phyloP scores from a whole-genome alignment of 1,140 invertebrate species.

The Meteorus sp. region DNA sequence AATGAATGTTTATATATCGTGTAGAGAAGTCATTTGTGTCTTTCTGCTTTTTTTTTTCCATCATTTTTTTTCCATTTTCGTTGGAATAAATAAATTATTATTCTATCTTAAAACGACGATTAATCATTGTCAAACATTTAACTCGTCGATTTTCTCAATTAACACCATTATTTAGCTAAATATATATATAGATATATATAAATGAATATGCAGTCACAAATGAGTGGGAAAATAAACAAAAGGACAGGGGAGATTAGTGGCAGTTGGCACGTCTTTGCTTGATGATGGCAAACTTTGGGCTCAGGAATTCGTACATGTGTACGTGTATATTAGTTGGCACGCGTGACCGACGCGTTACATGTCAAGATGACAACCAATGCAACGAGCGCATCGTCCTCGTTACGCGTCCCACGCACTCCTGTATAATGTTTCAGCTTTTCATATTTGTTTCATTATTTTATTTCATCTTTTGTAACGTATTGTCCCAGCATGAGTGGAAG shows the following conservation, averaged over 20 bases:
- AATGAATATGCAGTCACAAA: background rate
- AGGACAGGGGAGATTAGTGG: background rate
- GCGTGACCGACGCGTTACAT: slow-evolving; percentile 36
- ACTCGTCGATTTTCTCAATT: no score
- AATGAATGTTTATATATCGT: no score
- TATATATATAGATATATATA: no score
- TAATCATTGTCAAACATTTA: no score
- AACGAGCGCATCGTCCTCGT: slow-evolving; percentile 13
- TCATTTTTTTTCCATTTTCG: no score
- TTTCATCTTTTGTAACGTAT: background rate
- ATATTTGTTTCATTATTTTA: background rate
- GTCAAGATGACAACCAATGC: slow-evolving; percentile 11
- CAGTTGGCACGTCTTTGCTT: slow-evolving; percentile 26
- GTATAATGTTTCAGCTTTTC: background rate
- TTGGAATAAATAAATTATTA: no score
- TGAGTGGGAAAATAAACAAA: background rate
- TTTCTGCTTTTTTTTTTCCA: no score
- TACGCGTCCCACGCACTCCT: slow-evolving; percentile 3
- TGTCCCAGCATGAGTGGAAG: no score
- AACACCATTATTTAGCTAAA: no score
- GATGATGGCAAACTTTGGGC: slow-evolving; percentile 11
- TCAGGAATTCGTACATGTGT: no score
- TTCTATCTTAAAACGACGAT: no score
- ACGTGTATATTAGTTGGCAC: slow-evolving; percentile 32
- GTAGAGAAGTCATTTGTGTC: no score